Conservation (phyloP, 2,113 vertebrate genomes). For the Nettapus auritus region DNA sequence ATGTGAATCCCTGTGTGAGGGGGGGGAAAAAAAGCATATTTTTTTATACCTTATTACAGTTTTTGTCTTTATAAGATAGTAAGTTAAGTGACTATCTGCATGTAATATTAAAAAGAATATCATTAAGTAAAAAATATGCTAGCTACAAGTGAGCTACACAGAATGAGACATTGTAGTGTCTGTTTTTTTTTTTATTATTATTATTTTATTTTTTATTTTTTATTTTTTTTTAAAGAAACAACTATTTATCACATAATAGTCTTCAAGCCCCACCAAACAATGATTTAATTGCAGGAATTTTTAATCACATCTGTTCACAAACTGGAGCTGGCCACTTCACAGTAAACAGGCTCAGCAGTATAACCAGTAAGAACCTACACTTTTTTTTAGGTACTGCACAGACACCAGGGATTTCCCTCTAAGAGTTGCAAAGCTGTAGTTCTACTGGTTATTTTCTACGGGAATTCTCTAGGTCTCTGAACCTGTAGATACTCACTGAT, state of each 20-base stretch:
- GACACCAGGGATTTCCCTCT: background rate
- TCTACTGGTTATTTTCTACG: background rate
- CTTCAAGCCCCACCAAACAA: background rate
- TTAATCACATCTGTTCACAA: background rate
- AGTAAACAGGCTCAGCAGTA: background rate
- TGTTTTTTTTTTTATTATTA: background rate
- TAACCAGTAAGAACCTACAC: too few species aligned
- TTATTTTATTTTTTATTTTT: too few species aligned
- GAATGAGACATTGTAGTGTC: background rate
- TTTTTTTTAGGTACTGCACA: background rate
- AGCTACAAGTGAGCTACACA: background rate
- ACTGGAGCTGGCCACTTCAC: background rate
- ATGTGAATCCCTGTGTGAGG: slow-evolving; percentile 86
- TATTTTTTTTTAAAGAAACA: background rate
- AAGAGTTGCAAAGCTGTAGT: background rate
- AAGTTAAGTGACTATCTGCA: background rate
- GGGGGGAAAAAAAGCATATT: background rate
- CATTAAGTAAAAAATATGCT: background rate
- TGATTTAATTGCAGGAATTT: background rate
- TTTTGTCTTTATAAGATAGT: background rate
- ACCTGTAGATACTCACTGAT: background rate
- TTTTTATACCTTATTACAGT: background rate
- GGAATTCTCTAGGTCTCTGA: background rate
- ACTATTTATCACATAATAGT: background rate
- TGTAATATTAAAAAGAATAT: background rate